A percentile compares a stretch with the other conserved stretches of the same genome.
Conservation (phyloP, 2,113 vertebrate genomes). For the Microtus oregoni region DNA sequence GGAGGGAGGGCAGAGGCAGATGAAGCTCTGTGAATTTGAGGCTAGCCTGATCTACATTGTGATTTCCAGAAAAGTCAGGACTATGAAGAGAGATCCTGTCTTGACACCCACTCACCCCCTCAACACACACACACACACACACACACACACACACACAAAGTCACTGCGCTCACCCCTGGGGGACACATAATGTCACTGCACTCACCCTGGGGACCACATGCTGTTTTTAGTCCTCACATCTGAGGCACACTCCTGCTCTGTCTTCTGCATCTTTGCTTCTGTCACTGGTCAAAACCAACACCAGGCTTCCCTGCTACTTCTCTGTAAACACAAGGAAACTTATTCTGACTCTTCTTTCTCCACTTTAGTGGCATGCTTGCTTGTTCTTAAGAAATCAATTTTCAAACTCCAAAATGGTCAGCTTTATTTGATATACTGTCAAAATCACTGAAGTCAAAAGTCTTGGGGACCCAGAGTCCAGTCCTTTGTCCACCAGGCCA, state of each 20-base stretch:
- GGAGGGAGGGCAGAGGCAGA: background rate
- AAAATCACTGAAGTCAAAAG: background rate
- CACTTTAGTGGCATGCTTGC: background rate
- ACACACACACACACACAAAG: no score
- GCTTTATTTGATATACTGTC: background rate
- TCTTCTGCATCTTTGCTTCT: background rate
- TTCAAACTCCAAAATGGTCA: slow-evolving; percentile 26
- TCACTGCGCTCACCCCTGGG: no score
- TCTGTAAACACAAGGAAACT: background rate
- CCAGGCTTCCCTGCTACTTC: background rate
- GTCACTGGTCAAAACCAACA: background rate
- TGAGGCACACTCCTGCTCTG: background rate
- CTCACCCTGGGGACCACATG: no score
- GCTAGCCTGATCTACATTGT: no score
- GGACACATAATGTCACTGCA: no score
- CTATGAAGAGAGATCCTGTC: background rate
- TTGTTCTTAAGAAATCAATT: background rate
- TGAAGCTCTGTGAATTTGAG: background rate
- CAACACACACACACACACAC: background rate
- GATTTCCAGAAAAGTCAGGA: background rate
- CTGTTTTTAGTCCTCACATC: background rate
- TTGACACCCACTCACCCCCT: background rate
- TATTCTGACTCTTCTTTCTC: background rate
- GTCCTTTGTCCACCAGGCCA: background rate
- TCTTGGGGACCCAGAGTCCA: background rate